A percentile compares a stretch with the other conserved stretches of the same genome.
These are phyloP conservation scores for Vireo altiloquus DNA, from an alignment of 2,113 vertebrate species.

Conservation along the genomic window DNA sequence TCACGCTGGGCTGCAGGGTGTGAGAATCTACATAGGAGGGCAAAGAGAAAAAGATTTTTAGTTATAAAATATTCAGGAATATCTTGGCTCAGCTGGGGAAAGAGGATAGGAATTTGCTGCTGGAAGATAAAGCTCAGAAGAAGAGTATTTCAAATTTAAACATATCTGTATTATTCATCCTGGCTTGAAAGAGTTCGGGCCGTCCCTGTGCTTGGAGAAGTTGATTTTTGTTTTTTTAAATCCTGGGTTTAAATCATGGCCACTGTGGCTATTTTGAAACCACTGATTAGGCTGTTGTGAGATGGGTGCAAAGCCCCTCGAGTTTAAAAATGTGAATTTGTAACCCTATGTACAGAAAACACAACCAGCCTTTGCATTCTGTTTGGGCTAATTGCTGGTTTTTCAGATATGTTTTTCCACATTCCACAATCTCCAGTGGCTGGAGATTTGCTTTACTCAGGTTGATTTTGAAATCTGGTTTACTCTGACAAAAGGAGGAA, in stretches of 20 bases:
- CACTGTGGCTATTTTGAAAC: neutral
- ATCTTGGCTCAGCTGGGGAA: neutral
- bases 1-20: neutral
- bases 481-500: neutral
- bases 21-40: constrained; percentile 41
- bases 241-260: neutral
- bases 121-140: neutral
- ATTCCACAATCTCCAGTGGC: neutral
- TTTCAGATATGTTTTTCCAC: neutral
- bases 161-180: constrained; percentile 19
- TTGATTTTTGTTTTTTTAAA: neutral
- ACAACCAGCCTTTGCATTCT: neutral
- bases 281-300: neutral
- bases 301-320: neutral
- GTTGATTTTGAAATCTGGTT: neutral
- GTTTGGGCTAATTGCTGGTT: neutral
- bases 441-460: neutral
- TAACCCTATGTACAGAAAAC: neutral
- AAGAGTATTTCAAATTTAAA: constrained; percentile 30
- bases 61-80: constrained; percentile 53
- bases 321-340: neutral
- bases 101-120: constrained; percentile 4
- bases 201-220: neutral
- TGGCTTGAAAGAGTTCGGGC: constrained; percentile 5
- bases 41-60: constrained; percentile 29